A percentile compares a stretch with the other conserved stretches of the same genome.
Conservation (phyloP, 2,888 invertebrate genomes). For the Andrena hattorfiana region DNA sequence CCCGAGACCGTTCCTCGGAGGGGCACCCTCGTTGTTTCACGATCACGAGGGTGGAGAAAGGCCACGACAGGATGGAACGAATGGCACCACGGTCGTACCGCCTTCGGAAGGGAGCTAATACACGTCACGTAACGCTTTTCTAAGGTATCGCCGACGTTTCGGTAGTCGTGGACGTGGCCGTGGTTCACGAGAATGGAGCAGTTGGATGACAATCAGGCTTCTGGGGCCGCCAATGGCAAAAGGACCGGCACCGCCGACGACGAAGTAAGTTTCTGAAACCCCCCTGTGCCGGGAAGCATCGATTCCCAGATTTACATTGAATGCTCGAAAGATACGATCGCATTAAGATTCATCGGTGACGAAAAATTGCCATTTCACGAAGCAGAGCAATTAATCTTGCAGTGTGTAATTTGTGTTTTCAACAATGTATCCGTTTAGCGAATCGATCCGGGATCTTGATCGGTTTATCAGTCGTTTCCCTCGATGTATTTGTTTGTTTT, state of each 20-base stretch:
- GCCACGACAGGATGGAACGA: slow-evolving; percentile 62
- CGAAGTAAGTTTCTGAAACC: slow-evolving; percentile 76
- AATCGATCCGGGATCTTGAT: no score
- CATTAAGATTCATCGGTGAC: no score
- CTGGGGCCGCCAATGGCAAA: slow-evolving; percentile 62
- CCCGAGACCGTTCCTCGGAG: slow-evolving; percentile 17
- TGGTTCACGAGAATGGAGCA: slow-evolving; percentile 76
- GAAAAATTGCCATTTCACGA: no score
- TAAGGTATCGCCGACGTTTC: slow-evolving; percentile 78
- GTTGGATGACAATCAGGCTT: slow-evolving; percentile 73
- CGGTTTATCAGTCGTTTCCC: no score
- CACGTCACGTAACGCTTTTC: slow-evolving; percentile 78
- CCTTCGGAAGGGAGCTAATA: slow-evolving; percentile 67
- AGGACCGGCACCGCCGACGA: slow-evolving; percentile 67
- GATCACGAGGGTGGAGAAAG: slow-evolving; percentile 16
- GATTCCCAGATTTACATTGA: no score
- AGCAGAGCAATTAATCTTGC: no score
- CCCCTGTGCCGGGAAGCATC: no score
- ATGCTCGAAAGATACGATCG: no score
- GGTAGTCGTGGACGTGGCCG: slow-evolving; percentile 51
- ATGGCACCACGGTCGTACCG: slow-evolving; percentile 46
- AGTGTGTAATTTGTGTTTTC: neutral
- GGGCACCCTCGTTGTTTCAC: slow-evolving; percentile 5
- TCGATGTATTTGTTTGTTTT: no score
- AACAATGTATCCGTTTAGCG: no score